Evolutionary conservation across 2,113 vertebrate genomes (phyloP).

Genomic region (Alouatta palliata): DNA sequence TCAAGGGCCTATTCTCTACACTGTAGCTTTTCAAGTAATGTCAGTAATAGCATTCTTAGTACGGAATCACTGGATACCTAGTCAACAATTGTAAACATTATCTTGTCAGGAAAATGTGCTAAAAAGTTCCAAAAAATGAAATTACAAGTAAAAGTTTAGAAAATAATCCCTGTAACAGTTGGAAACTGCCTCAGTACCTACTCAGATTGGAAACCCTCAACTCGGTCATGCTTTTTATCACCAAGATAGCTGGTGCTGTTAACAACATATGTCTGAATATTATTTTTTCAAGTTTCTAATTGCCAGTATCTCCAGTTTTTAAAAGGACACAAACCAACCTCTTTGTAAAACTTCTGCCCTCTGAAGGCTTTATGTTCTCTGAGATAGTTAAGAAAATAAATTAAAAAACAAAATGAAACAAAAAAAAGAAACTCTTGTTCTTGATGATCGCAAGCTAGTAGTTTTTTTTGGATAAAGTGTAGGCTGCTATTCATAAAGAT

Average conservation of each 20-base stretch:
- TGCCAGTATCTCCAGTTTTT: neutral
- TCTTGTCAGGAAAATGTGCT: neutral
- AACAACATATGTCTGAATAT: neutral
- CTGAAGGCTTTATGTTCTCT: neutral
- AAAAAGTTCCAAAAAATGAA: neutral
- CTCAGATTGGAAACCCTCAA: neutral
- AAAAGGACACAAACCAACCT: neutral
- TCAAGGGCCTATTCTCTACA: neutral
- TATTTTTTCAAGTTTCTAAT: neutral
- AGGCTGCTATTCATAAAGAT: neutral
- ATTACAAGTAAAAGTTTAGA: neutral
- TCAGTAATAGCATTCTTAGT: neutral
- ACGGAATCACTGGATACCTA: neutral
- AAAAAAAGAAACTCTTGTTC: neutral
- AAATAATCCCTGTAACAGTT: neutral
- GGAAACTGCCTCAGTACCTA: neutral
- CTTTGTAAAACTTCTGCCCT: neutral
- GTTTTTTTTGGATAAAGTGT: neutral
- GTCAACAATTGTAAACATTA: neutral
- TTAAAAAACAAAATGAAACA: neutral
- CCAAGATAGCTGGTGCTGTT: neutral
- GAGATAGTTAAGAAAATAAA: neutral
- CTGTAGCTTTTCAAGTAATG: neutral
- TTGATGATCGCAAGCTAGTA: neutral
- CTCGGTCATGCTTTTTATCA: neutral